A percentile compares a stretch with the other conserved stretches of the same genome.
These are phyloP conservation scores for Diorhabda carinulata DNA, from an alignment of 1,140 invertebrate species.

Conservation along the genomic window DNA sequence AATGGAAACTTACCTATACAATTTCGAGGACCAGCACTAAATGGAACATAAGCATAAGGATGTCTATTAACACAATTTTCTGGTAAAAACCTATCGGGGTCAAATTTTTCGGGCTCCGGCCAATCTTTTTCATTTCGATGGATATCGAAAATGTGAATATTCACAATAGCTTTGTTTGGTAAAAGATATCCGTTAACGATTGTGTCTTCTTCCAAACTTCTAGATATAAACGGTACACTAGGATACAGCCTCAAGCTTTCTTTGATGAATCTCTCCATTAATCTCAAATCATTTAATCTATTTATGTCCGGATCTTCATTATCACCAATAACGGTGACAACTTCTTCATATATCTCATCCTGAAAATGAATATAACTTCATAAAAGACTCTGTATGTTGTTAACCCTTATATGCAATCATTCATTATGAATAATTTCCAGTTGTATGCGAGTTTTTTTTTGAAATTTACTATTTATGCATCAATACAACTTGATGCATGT, in stretches of 20 bases:
- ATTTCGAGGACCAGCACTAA: constrained; percentile 63
- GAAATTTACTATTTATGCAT: no score
- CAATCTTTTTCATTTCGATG: constrained; percentile 46
- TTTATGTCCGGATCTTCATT: constrained; percentile 50
- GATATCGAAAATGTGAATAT: constrained; percentile 28
- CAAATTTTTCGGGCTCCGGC: constrained; percentile 61
- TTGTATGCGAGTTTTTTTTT: no score
- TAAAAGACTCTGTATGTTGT: no score
- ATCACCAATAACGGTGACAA: constrained; percentile 35
- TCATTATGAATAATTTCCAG: no score
- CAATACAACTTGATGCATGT: no score
- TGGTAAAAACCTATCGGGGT: constrained; percentile 65
- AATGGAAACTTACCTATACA: constrained; percentile 53
- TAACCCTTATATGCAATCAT: no score
- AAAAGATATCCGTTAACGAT: constrained; percentile 38
- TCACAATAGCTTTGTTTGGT: constrained; percentile 17
- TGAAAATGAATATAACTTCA: constrained; percentile 49
- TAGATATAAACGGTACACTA: constrained; percentile 62
- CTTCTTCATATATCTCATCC: constrained; percentile 51
- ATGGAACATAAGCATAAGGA: constrained; percentile 59
- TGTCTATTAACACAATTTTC: constrained; percentile 52
- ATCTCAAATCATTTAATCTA: constrained; percentile 3
- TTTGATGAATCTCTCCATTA: constrained; percentile 50
- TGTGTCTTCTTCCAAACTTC: constrained; percentile 52
- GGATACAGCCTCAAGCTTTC: constrained; percentile 62